Conservation (phyloP, 2,113 vertebrate genomes). For the Sceloporus tristichus region DNA sequence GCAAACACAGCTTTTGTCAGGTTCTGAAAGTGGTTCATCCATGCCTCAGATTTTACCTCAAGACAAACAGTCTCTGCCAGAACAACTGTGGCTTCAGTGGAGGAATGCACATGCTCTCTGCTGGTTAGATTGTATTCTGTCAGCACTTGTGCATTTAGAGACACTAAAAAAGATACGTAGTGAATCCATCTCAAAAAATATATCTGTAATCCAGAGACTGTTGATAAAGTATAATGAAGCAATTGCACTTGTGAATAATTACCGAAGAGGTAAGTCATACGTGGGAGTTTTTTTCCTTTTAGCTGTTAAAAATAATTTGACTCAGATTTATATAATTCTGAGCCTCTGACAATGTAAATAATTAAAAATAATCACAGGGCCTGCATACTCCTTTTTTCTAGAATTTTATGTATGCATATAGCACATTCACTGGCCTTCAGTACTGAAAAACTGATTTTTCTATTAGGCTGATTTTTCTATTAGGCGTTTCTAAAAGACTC, state of each 20-base stretch:
- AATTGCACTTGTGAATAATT: constrained; percentile 67
- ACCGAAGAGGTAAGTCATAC: constrained; percentile 70
- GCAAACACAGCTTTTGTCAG: constrained; percentile 29
- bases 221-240: constrained; percentile 79
- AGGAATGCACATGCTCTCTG: constrained; percentile 83
- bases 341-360: neutral
- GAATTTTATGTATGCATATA: neutral
- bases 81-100: constrained; percentile 84
- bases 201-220: constrained; percentile 79
- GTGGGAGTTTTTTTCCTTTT: constrained; percentile 58
- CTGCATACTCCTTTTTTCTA: neutral
- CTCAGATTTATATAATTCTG: neutral
- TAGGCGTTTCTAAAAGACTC: neutral
- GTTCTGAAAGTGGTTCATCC: constrained; percentile 41
- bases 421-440: neutral
- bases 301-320: constrained; percentile 16
- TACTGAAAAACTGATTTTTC: neutral
- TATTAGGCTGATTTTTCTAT: neutral
- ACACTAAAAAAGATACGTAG: constrained; percentile 69
- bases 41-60: constrained; percentile 42
- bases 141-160: constrained; percentile 84
- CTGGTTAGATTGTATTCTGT: constrained; percentile 92
- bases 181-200: constrained; percentile 50
- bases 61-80: constrained; percentile 21
- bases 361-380: neutral